phyloP scores from a whole-genome alignment of 2,888 invertebrate species.

The Thysanoteuthis rhombus region DNA sequence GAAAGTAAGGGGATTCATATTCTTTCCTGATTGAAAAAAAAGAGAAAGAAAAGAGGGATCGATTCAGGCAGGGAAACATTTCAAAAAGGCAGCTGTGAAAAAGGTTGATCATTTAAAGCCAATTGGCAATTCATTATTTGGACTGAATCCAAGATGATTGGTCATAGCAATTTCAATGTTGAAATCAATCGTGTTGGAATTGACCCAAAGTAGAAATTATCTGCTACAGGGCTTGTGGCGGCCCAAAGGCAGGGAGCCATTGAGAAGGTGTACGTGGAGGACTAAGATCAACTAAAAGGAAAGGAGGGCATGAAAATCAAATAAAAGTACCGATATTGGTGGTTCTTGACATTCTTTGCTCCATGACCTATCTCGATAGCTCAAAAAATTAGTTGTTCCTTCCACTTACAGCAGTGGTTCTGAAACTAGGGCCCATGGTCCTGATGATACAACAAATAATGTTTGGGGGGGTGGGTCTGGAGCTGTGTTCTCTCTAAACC shows the following conservation, averaged over 20 bases:
- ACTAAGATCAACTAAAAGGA: not conserved
- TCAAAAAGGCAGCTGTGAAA: not conserved
- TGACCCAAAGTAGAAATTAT: not conserved
- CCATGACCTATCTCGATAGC: no score
- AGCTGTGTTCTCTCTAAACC: no score
- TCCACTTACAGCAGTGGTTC: no score
- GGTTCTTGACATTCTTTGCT: no score
- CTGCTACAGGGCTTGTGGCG: not conserved
- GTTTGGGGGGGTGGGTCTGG: no score
- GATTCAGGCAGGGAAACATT: not conserved
- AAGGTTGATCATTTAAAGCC: not conserved
- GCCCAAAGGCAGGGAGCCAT: not conserved
- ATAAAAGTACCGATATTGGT: no score
- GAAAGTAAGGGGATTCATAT: no score
- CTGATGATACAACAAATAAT: no score
- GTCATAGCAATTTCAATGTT: constrained; percentile 12
- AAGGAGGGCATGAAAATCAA: no score
- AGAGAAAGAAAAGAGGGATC: not conserved
- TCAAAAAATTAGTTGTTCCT: no score
- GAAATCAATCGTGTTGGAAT: not conserved
- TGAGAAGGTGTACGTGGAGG: not conserved
- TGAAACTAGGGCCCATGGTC: no score
- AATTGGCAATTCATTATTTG: not conserved
- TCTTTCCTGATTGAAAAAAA: no score
- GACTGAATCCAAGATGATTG: not conserved